Conservation (phyloP, 2,113 vertebrate genomes). For the Poeciliopsis prolifica region DNA sequence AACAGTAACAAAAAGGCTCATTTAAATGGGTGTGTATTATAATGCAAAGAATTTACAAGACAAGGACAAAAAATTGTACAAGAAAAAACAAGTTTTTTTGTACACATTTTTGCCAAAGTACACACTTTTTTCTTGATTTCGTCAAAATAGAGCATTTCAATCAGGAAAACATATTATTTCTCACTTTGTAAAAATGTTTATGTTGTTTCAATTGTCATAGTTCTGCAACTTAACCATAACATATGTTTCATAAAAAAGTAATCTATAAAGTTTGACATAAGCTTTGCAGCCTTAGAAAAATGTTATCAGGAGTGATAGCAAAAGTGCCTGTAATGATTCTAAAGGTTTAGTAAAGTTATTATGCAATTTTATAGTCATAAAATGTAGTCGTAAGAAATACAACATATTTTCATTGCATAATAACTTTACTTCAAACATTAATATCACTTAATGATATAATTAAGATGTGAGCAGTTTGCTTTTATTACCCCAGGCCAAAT, state of each 20-base stretch:
- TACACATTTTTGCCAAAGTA: background rate
- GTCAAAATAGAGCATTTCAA: background rate
- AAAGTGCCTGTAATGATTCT: too few relatives aligned
- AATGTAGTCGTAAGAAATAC: background rate
- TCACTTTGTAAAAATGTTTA: background rate
- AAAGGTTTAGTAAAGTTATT: too few relatives aligned
- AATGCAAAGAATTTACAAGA: background rate
- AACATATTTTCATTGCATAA: background rate
- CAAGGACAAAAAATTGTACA: background rate
- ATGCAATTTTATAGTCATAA: background rate
- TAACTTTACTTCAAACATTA: background rate
- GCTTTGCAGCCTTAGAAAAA: too few relatives aligned
- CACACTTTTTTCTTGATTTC: background rate
- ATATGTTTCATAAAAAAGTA: background rate
- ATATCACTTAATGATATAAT: background rate
- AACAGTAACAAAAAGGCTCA: background rate
- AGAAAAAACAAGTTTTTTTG: background rate
- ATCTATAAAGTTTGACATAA: too few relatives aligned
- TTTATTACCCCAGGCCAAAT: constrained; percentile 94
- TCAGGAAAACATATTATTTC: background rate
- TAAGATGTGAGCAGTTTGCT: background rate
- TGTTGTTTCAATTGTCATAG: background rate
- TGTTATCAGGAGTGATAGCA: too few relatives aligned
- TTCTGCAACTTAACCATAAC: background rate
- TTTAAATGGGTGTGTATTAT: background rate